These are phyloP conservation scores for Colistium nudipinnis DNA, from an alignment of 2,113 vertebrate species.

Conservation along the genomic window DNA sequence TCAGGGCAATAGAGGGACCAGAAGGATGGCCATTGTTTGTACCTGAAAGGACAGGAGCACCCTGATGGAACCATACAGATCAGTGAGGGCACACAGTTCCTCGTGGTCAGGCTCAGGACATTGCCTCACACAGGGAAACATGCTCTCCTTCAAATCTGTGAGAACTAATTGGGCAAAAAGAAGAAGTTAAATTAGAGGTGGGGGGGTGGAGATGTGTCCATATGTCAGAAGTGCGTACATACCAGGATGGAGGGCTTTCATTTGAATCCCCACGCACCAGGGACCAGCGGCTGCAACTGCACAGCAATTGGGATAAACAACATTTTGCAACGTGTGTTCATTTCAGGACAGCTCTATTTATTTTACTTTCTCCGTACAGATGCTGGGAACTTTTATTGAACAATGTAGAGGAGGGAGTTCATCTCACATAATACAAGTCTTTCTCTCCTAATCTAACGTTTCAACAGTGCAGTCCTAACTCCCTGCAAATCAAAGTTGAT, in stretches of 20 bases:
- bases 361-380: neutral
- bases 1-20: neutral
- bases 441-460: no score
- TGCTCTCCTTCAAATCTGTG: slow-evolving; percentile 47
- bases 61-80: slow-evolving; percentile 62
- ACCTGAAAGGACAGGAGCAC: slow-evolving; percentile 74
- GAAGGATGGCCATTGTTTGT: neutral
- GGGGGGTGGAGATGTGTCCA: neutral
- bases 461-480: no score
- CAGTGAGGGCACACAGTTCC: slow-evolving; percentile 66
- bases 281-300: slow-evolving; percentile 76
- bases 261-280: slow-evolving; percentile 62
- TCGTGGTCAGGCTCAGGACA: slow-evolving; percentile 65
- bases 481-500: no score
- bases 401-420: no score
- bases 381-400: neutral
- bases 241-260: slow-evolving; percentile 64
- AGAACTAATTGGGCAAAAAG: slow-evolving; percentile 9
- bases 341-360: neutral
- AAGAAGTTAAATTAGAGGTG: neutral
- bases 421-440: no score
- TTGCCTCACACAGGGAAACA: slow-evolving; percentile 3
- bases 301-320: slow-evolving; percentile 24
- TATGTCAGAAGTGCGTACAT: slow-evolving; percentile 5
- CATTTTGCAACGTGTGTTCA: neutral